phyloP scores from a whole-genome alignment of 1,140 invertebrate genomes.

The Apis dorsata region DNA sequence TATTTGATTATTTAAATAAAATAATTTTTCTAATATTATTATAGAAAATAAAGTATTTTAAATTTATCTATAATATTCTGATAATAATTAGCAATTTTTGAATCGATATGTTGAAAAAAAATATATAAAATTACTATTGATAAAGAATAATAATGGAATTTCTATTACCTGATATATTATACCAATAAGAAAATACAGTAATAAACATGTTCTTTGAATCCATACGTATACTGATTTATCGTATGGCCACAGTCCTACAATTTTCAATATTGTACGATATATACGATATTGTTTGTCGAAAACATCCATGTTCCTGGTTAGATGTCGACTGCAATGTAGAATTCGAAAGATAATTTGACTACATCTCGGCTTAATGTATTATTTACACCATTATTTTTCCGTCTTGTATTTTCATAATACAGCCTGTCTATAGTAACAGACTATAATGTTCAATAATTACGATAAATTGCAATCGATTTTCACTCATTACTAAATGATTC shows the following conservation, averaged over 20 bases:
- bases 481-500: no score
- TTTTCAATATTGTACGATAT: conserved; percentile 1
- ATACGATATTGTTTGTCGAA: not conserved
- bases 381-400: not conserved
- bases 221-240: not conserved
- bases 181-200: not conserved
- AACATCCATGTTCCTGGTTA: conserved; percentile 29
- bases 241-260: conserved; percentile 46
- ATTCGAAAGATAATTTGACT: not conserved
- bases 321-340: not conserved
- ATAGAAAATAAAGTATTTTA: no score
- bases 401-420: not conserved
- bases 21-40: no score
- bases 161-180: not conserved
- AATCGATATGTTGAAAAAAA: no score
- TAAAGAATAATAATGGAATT: not conserved
- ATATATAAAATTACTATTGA: no score
- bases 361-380: not conserved
- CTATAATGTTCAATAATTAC: not conserved
- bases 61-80: no score
- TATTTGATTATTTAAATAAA: no score
- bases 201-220: conserved; percentile 14
- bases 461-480: not conserved
- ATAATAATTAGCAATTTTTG: no score
- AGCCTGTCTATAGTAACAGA: not conserved